Percentiles rank a stretch among this genome's conserved stretches.
phyloP scores from a whole-genome alignment of 2,797 vertebrate genomes.

The Aratinga solstitialis region DNA sequence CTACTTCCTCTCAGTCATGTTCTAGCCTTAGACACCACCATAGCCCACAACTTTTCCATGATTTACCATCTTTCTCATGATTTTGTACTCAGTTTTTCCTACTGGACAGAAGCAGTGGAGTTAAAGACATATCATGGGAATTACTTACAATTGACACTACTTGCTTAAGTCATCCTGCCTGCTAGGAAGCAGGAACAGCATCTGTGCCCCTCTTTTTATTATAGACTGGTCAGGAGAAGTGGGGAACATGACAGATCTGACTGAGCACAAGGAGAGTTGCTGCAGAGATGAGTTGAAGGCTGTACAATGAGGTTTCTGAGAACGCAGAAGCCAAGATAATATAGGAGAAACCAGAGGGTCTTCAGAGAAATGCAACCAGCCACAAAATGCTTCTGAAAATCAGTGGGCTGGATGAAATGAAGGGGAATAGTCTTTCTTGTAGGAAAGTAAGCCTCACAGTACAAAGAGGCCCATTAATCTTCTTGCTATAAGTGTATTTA shows the following conservation, averaged over 20 bases:
- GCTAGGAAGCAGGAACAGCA: background rate
- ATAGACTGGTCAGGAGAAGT: background rate
- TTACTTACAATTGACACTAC: background rate
- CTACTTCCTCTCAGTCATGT: background rate
- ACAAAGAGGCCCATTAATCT: background rate
- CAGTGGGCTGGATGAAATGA: background rate
- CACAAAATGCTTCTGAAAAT: background rate
- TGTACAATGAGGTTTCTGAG: background rate
- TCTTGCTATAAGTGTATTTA: background rate
- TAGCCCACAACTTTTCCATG: background rate
- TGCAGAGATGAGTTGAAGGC: background rate
- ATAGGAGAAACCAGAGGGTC: background rate
- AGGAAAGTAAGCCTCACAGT: background rate
- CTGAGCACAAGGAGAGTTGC: accelerated
- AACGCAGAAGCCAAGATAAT: background rate
- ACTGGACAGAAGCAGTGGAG: background rate
- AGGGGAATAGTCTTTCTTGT: background rate
- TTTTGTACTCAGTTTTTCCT: background rate
- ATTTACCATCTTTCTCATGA: background rate
- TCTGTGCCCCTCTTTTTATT: background rate
- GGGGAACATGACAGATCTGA: background rate
- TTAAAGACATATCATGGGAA: background rate
- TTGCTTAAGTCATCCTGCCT: background rate
- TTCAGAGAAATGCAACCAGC: background rate
- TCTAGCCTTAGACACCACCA: background rate